Base-by-base conservation (phyloP, 2,888 invertebrate species). In the Cheiracanthium punctorium region DNA sequence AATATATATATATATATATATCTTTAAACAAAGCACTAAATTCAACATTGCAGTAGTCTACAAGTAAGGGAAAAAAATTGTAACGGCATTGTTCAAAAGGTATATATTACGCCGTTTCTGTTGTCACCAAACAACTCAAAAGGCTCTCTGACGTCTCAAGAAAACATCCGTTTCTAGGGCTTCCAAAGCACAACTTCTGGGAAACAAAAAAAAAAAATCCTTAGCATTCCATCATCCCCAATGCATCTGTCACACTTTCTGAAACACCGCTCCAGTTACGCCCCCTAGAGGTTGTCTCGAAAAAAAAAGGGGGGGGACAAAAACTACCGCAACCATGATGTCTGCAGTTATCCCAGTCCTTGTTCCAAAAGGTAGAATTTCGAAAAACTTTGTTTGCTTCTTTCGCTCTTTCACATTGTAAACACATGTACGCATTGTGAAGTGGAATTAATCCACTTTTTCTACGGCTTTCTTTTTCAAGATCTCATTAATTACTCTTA, bases 141-240 rank as follows among this genome's bases (percentile, higher is more conserved):
- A 48, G 4, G 7, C 10, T 7, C 10, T 37, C 37, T 37, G 37
- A 58, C 24, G 58, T 58, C 20, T 4, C 58, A 24, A 24, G 58
- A 58, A 58, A 24, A 58, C 58, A 24, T 58, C 20, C 20, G 58
- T 58, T 58, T 58, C 24, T 24, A 58, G 58, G 5, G 58, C 24
- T 24, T 58, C 24, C 24, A 58, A 48, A 58, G 17, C 58, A 58
- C 58, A 58, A 58, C 58, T 58, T 24, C 24, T 1, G 5, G 4
- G 58, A 7, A 58, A 24, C 8, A 10, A 37, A 37, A 24, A 58
- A 58, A 82, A 58, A 41, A 75, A 82, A 74, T 81, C 81, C 48
- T 32, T n/a, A 64, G 58, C 82, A 82, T 82, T 82, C 82, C 82
- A 82, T 82, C 82, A 75, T 82, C 41, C 70, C 52, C 30, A 32